Evolutionary conservation across 1,140 invertebrate species (phyloP), one percentile per base, ranked within the genome.

Genomic region (Gryllus bimaculatus): DNA sequence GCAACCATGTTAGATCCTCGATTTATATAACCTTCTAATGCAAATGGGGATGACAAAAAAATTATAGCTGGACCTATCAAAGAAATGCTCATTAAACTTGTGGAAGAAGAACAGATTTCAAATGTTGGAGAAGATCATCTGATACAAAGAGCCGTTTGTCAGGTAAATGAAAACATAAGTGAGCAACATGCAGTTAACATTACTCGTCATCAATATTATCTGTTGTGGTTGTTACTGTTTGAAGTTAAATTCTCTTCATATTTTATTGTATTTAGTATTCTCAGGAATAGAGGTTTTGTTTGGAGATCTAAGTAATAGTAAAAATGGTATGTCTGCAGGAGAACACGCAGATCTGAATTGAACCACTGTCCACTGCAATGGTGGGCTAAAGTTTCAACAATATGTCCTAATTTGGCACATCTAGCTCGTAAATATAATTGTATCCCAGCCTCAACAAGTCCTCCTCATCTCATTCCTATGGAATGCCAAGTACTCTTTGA

Each of bases 1-100:
- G 85, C 88, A 15, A 88, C 88, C 18, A 86, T 86, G 47, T 81
- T 89, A 18, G 88, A 89, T 85, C 88, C 88, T 13, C 86, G 88
- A 84, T 81, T 81, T 73, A 81, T 79, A 47, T 75, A 89, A 21
- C 85, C 87, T 12, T 87, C n/a, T n/a, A n/a, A 88, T 79, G 84
- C 86, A 0, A 85, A 84, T 8, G 87, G 88, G 18, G 87, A 88
- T 81, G 85, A 88, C 48, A 88, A 87, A 80, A 84, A 81, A 26
- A 80, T 84, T 21, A 84, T 87, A 39, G 81, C 84, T 12, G 81
- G 80, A 48, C 84, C 86, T 0, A 87, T 89, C 39, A 87, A 87
- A 81, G 84, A 87, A 76, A 86, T 87, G 84, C 81, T 89, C 39
- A 85, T 81, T 8, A 86, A 84, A 81, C 77, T 87, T 26, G 86